Evolutionary conservation across 2,888 invertebrate genomes (phyloP), one percentile per base, ranked within the genome.

Genomic region (Stenichneumon culpator): DNA sequence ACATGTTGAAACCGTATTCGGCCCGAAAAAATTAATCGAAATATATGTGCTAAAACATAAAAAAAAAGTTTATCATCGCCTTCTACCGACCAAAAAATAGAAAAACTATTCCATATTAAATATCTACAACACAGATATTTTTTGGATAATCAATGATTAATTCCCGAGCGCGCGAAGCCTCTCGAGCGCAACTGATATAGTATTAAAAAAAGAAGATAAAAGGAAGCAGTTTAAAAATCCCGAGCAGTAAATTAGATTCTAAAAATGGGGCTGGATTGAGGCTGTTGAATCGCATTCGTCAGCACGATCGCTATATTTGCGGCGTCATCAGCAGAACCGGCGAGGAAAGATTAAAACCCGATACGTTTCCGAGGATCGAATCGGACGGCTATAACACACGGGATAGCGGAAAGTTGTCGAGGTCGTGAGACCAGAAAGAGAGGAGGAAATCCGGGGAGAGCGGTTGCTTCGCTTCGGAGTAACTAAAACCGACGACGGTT

Each of bases 401-500:
- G 16, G 28, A 28, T 44, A 22, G 44, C 47, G n/a, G 32, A 32
- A 65, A 22, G 47, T 65, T 68, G 67, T 0, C 67, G 36, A 14
- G 19, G 57, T 57, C 54, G 22, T 1, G 52, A 7, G 19, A 11
- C 19, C 28, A 54, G 28, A 69, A 57, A 25, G 47, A 60, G 19
- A 74, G 47, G 32, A 9, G 60, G 22, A 73, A 19, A 67, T n/a
- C 39, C 36, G 39, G 1, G 25, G 39, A 39, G 39, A 67, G 39
- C 36, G 57, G 39, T 67, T 32, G 82, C 57, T 84, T 74, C 74
- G 74, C 73, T 81, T 65, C 60, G 65, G 54, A 57, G 63, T 67
- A 79, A 74, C 84, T 78, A 78, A 78, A 84, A 84, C 78, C 79
- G 73, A 73, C 79, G 82, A 79, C 79, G 47, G 79, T 84, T 78